Conservation (phyloP, 2,888 invertebrate genomes). For the Trichogramma evanescens region DNA sequence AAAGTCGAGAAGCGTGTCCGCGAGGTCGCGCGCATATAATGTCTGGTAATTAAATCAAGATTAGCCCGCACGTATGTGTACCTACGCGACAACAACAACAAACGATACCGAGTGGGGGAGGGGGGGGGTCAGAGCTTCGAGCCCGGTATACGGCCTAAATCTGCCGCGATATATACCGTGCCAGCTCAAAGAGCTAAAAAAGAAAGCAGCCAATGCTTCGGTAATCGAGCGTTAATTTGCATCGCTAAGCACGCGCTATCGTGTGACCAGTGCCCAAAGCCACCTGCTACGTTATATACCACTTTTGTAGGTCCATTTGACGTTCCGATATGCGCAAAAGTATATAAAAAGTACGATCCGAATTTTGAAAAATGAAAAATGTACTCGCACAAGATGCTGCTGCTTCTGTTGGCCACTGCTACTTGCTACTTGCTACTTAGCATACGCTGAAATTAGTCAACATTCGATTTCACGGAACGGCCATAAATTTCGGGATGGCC, state of each 20-base stretch:
- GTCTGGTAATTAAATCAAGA: conserved; percentile 42
- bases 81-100: background rate
- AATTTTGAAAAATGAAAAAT: too few relatives aligned
- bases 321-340: too few relatives aligned
- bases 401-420: too few relatives aligned
- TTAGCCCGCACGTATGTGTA: conserved; percentile 21
- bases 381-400: too few relatives aligned
- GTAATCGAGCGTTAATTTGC: conserved; percentile 48
- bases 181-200: conserved; percentile 3
- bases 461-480: too few relatives aligned
- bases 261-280: too few relatives aligned
- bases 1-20: background rate
- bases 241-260: conserved; percentile 45
- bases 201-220: conserved; percentile 31
- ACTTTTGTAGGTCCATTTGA: too few relatives aligned
- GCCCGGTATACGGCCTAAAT: conserved; percentile 3
- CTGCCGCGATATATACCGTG: background rate
- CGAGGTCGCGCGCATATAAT: conserved; percentile 24
- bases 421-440: conserved; percentile 4
- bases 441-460: too few relatives aligned
- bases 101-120: conserved; percentile 30
- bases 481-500: too few relatives aligned
- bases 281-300: too few relatives aligned
- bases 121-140: conserved; percentile 32
- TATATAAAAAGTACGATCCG: too few relatives aligned